Base-by-base conservation (phyloP, 2,797 vertebrate species). In the Anguilla megastoma region DNA sequence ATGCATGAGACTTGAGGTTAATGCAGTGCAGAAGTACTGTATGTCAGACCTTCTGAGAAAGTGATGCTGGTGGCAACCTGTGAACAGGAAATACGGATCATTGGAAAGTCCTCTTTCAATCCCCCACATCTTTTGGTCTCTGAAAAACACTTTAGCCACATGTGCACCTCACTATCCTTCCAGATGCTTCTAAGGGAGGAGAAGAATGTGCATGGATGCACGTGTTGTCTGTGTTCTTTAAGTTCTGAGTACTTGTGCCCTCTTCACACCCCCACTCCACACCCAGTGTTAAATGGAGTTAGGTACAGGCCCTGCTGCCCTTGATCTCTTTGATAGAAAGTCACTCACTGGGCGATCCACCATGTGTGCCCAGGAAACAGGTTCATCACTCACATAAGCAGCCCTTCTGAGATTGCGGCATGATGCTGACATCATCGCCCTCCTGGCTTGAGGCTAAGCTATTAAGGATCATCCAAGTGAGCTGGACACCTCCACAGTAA, bases 311-410 rank as follows among this genome's bases (percentile, higher is more conserved):
- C 50, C 36, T 48, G 56, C 71, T 79, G 69, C 63, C 21, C n/a
- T 69, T 27, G n/a, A 69, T 69, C 24, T 69, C 63, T 36, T 33
- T 50, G 86, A 86, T 86, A 71, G 30, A 52, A 74, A 69, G 36
- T 30, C 6, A 52, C 86, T 74, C 52, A 54, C 66, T 86, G 86
- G 69, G 50, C 36, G 8, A 56, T 86, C 86, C n/a, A 74, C 48
- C 63, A 58, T 16, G 48, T 76, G 69, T 16, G 16, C 48, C 41
- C 16, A 74, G n/a, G 85, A 92, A 90, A 90, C 85, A 90, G 91
- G 91, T 88, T 91, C 91, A 94, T 95, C 92, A 92, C 94, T 95
- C 94, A 94, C 86, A 48, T 87, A 14, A 24, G 60, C 60, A 50
- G 85, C 48, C 90, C 90, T 90, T 90, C 86, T 54, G 91, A 90